phyloP scores from a whole-genome alignment of 2,797 vertebrate genomes.

The Oreonectes daqikongensis region DNA sequence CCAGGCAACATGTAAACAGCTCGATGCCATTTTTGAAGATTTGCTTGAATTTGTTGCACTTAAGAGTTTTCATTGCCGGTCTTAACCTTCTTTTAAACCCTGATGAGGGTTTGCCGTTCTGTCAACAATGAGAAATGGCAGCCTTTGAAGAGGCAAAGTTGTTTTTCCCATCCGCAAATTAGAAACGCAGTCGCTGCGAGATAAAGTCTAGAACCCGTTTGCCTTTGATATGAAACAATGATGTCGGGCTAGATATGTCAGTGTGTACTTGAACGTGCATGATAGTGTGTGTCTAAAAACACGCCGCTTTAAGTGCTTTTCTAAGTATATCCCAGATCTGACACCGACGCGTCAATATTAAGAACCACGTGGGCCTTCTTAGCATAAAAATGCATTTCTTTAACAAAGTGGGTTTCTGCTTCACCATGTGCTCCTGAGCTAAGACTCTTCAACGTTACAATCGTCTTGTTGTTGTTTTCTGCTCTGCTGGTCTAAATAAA shows the following conservation, averaged over 20 bases:
- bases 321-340: conserved; percentile 27
- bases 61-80: conserved; percentile 18
- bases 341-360: conserved; percentile 35
- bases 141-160: conserved; percentile 37
- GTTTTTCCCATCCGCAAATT: conserved; percentile 43
- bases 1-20: neutral
- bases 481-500: neutral
- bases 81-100: conserved; percentile 36
- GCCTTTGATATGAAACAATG: conserved; percentile 42
- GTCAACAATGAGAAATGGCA: conserved; percentile 28
- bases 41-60: conserved; percentile 21
- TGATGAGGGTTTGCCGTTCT: conserved; percentile 28
- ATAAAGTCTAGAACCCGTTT: conserved; percentile 35
- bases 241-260: conserved; percentile 31
- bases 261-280: neutral
- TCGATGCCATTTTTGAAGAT: neutral
- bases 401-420: conserved; percentile 27
- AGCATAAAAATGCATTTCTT: conserved; percentile 25
- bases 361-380: conserved; percentile 8
- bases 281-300: neutral
- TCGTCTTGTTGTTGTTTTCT: neutral
- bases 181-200: conserved; percentile 11
- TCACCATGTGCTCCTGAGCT: neutral
- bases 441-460: conserved; percentile 18
- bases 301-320: neutral